Conservation (phyloP, 2,113 vertebrate species). For the Rhabdornis inornatus region DNA sequence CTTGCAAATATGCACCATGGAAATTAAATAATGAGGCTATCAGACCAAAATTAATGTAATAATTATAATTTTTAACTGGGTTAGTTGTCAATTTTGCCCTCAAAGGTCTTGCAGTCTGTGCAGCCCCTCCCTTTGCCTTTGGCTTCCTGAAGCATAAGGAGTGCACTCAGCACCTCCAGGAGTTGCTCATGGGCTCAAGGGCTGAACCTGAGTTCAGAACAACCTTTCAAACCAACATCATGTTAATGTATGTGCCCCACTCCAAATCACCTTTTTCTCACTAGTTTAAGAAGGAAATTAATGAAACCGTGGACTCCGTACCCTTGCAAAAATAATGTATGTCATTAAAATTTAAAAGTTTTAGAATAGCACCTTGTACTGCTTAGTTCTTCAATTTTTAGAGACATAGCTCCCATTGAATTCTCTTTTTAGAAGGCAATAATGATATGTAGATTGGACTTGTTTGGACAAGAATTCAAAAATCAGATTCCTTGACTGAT, state of each 20-base stretch:
- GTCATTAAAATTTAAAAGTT: background rate
- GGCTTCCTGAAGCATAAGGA: background rate
- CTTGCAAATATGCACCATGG: background rate
- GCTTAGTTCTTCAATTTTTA: constrained; percentile 29
- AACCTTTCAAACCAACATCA: background rate
- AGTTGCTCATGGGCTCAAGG: background rate
- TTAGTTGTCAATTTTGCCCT: background rate
- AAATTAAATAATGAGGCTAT: background rate
- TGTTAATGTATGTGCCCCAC: background rate
- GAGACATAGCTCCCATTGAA: constrained; percentile 30
- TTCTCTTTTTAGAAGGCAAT: constrained; percentile 56
- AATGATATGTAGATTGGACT: constrained; percentile 57
- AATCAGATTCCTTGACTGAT: constrained; percentile 53
- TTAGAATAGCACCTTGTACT: constrained; percentile 32
- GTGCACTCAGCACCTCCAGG: background rate
- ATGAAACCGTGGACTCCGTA: background rate
- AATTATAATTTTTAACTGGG: background rate
- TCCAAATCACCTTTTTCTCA: background rate
- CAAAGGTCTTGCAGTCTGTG: background rate
- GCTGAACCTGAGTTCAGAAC: background rate
- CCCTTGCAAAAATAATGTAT: background rate
- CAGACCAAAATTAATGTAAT: background rate
- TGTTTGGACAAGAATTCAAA: constrained; percentile 65
- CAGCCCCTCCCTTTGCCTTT: background rate
- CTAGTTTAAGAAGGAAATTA: background rate